phyloP scores from a whole-genome alignment of 2,888 invertebrate genomes.

The Apocheima hispidaria region DNA sequence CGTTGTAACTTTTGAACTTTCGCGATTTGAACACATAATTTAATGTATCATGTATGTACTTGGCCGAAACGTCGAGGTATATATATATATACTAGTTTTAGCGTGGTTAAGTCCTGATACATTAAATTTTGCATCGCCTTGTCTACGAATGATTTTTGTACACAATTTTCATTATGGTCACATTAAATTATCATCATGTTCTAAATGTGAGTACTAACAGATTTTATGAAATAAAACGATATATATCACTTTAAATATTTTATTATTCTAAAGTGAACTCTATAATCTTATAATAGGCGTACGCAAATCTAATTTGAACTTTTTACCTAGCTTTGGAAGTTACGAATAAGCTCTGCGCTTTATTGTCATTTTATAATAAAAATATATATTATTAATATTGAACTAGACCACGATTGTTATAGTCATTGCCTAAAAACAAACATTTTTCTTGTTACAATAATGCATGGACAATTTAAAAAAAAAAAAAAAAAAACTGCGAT shows the following conservation, averaged over 20 bases:
- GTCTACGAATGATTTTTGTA: conserved; percentile 4
- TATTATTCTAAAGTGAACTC: conserved; percentile 38
- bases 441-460: background rate
- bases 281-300: conserved; percentile 26
- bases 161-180: background rate
- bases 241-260: conserved; percentile 34
- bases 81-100: background rate
- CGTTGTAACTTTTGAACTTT: too few relatives aligned
- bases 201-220: conserved; percentile 17
- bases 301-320: conserved; percentile 34
- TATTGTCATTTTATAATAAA: conserved; percentile 14
- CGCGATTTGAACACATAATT: too few relatives aligned
- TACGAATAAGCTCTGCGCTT: conserved; percentile 15
- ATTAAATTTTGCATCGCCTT: background rate
- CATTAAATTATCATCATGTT: conserved; percentile 3
- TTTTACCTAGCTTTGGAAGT: conserved; percentile 42
- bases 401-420: background rate
- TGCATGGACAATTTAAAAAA: background rate
- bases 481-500: background rate
- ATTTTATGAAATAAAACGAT: conserved; percentile 39
- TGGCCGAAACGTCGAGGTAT: too few relatives aligned
- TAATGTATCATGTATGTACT: too few relatives aligned
- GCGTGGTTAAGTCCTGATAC: too few relatives aligned
- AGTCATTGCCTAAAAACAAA: background rate
- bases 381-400: background rate